Conservation (phyloP, 1,140 invertebrate genomes). For the Chrysoperla carnea region DNA sequence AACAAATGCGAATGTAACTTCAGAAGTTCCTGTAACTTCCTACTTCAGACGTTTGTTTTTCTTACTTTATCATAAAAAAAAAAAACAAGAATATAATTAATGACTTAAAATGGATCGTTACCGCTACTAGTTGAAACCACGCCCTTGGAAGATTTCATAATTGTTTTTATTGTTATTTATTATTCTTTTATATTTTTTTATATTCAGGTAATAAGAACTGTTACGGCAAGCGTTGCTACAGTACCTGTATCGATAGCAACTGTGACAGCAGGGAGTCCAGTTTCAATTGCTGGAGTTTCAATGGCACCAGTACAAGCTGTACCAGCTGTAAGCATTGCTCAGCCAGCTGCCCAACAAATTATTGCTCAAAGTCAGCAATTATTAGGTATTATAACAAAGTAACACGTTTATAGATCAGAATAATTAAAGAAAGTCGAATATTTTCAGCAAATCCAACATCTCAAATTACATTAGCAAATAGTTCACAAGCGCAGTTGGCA, state of each 20-base stretch:
- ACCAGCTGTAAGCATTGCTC: constrained; percentile 39
- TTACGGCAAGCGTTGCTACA: constrained; percentile 40
- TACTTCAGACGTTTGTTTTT: too few species aligned
- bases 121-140: too few species aligned
- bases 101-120: too few species aligned
- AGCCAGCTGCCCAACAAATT: constrained; percentile 24
- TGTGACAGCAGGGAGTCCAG: constrained; percentile 23
- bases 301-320: constrained; percentile 34
- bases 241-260: constrained; percentile 43
- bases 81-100: too few species aligned
- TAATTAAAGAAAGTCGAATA: not conserved
- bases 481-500: constrained; percentile 16
- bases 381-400: constrained; percentile 11
- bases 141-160: too few species aligned
- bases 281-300: constrained; percentile 35
- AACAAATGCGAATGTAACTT: too few species aligned
- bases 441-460: constrained; percentile 19
- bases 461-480: constrained; percentile 17
- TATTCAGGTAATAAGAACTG: constrained; percentile 32
- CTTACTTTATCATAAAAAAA: too few species aligned
- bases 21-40: too few species aligned
- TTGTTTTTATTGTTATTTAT: too few species aligned
- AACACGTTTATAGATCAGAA: not conserved
- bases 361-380: constrained; percentile 23
- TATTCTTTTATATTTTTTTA: too few species aligned